Evolutionary conservation across 2,888 invertebrate species (phyloP), one percentile per base, ranked within the genome.

Genomic region (Calephelis perditalis): DNA sequence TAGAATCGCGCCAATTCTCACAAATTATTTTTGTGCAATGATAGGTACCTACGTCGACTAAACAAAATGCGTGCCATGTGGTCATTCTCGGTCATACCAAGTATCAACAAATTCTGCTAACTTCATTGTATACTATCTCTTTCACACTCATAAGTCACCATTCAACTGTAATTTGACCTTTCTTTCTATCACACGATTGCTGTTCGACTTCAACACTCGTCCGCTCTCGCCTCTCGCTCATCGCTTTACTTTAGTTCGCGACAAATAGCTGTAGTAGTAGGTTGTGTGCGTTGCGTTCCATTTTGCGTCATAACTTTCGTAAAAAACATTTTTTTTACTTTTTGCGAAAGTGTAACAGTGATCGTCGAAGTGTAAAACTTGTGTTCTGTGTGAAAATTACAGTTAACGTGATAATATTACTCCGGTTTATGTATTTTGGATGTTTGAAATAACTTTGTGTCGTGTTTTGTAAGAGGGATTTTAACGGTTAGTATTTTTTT

Each of bases 51-150:
- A 26, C 26, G 26, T 26, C 26, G 3, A 78, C 73, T 77, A 78
- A 82, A 75, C 73, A 73, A 75, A 82, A 82, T 81, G 81, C 82
- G 79, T 80, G 79, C 85, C 86, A 87, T 87, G 86, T 89, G 88
- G 86, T 87, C 86, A 86, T 80, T 84, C 78, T 78, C 79, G 78
- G 79, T 77, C 26, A 26, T 26, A 26, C 3, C 26, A 26, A 26
- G 26, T 70, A 69, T 72, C 69, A 71, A 73, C 52, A 54, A 67
- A 71, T 68, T 71, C 76, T 74, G 78, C 83, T 78, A 84, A 81
- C 84, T 85, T 84, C 81, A 78, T 73, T 72, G 72, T 68, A 63
- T 72, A 66, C n/a, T 63, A 54, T 85, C 85, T 72, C 76, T 71
- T 62, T 86, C 77, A 26, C 68, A 67, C 82, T 52, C 63, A 65